These are phyloP conservation scores for Parnassius orleans DNA, from an alignment of 2,888 invertebrate genomes.

Conservation along the genomic window DNA sequence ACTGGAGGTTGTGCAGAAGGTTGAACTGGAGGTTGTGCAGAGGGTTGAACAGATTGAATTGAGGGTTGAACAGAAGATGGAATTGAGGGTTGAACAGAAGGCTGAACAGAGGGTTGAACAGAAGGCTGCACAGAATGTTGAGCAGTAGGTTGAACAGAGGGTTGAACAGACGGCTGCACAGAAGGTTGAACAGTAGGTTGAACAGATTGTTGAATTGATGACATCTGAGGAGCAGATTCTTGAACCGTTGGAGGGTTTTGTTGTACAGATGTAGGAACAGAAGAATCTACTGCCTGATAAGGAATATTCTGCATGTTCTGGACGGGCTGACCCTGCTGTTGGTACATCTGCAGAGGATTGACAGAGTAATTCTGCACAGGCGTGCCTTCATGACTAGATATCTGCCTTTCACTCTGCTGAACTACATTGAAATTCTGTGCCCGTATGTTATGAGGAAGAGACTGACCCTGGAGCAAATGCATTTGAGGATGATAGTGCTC, in stretches of 20 bases:
- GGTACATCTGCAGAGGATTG: constrained; percentile 74
- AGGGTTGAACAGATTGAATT: constrained; percentile 20
- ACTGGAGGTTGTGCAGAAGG: too few species aligned
- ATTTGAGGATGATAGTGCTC: constrained; percentile 62
- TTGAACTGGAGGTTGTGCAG: too few species aligned
- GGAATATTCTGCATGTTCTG: constrained; percentile 48
- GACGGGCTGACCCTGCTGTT: constrained; percentile 52
- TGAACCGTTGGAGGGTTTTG: constrained; percentile 37
- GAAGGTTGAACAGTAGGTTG: constrained; percentile 24
- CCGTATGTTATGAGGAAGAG: constrained; percentile 67
- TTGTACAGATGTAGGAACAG: constrained; percentile 36
- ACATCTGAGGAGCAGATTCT: constrained; percentile 24
- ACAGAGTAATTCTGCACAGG: constrained; percentile 72
- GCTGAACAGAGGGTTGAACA: constrained; percentile 24
- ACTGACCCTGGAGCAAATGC: constrained; percentile 68
- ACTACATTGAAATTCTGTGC: constrained; percentile 61
- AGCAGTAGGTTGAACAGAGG: constrained; percentile 24
- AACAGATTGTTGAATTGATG: constrained; percentile 25
- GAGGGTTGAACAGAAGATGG: constrained; percentile 28
- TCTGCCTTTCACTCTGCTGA: constrained; percentile 72
- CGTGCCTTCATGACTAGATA: constrained; percentile 78
- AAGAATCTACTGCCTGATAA: constrained; percentile 42
- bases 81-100: constrained; percentile 19
- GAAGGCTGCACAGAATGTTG: constrained; percentile 22
- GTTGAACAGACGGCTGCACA: constrained; percentile 21